phyloP scores from a whole-genome alignment of 2,888 invertebrate genomes.

The Pseudanteris insignis region DNA sequence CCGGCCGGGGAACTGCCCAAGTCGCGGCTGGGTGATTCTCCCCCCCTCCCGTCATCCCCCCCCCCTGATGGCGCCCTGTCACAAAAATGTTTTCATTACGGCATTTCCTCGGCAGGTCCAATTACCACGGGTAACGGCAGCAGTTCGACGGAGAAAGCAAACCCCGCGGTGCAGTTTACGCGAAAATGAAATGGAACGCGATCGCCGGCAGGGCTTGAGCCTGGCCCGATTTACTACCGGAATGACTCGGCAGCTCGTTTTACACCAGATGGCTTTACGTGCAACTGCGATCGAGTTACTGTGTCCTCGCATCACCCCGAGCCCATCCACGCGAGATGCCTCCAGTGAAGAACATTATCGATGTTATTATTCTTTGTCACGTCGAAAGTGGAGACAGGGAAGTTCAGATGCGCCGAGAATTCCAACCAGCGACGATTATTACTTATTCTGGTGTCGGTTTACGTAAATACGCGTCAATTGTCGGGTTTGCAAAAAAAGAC shows the following conservation, averaged over 20 bases:
- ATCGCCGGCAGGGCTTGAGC: slow-evolving; percentile 20
- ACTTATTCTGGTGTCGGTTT: slow-evolving; percentile 43
- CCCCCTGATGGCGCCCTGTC: slow-evolving; percentile 4
- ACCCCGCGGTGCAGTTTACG: neutral
- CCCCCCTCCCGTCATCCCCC: neutral
- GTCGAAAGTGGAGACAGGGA: no score
- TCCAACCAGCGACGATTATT: no score
- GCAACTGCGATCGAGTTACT: slow-evolving; percentile 64
- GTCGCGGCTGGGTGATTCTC: slow-evolving; percentile 22
- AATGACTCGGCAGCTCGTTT: slow-evolving; percentile 65
- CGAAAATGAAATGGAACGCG: slow-evolving; percentile 4
- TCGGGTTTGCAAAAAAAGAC: slow-evolving; percentile 6
- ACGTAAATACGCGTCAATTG: slow-evolving; percentile 52
- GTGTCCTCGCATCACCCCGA: slow-evolving; percentile 37
- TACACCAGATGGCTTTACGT: slow-evolving; percentile 66
- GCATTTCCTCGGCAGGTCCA: slow-evolving; percentile 29
- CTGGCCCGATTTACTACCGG: slow-evolving; percentile 65
- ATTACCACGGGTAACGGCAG: slow-evolving; percentile 36
- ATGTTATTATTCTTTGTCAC: slow-evolving; percentile 55
- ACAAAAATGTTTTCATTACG: slow-evolving; percentile 35
- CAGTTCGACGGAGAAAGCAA: slow-evolving; percentile 19
- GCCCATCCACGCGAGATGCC: slow-evolving; percentile 50
- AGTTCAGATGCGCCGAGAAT: no score
- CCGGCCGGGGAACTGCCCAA: slow-evolving; percentile 19
- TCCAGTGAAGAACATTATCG: slow-evolving; percentile 54